phyloP scores from a whole-genome alignment of 2,113 vertebrate genomes.

The Cacatua alba region DNA sequence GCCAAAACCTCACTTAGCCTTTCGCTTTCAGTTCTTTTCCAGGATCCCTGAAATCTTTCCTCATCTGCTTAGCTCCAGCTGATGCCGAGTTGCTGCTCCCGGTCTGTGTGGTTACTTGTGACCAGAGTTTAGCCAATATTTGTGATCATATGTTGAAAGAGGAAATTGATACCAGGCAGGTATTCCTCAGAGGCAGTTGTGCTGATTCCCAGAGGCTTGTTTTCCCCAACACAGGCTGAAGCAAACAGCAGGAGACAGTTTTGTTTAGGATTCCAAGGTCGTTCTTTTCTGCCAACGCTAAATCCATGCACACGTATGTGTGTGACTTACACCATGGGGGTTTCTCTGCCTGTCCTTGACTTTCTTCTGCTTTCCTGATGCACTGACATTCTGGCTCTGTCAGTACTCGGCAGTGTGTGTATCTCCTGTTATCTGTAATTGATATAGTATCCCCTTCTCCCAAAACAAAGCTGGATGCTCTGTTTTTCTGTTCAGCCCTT shows the following conservation, averaged over 20 bases:
- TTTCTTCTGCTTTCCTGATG: not conserved
- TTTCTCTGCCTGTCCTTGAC: not conserved
- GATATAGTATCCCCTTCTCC: not conserved
- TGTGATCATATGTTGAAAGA: not conserved
- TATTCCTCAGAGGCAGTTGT: rapidly evolving
- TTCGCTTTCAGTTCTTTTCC: not conserved
- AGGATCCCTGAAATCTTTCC: not conserved
- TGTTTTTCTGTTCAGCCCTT: not conserved
- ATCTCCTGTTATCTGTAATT: not conserved
- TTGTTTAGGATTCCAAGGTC: not conserved
- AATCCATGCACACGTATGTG: rapidly evolving
- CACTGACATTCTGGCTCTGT: not conserved
- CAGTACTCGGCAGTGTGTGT: rapidly evolving
- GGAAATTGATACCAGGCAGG: not conserved
- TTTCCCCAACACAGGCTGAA: not conserved
- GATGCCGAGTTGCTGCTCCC: not conserved
- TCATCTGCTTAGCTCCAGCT: not conserved
- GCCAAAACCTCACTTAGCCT: not conserved
- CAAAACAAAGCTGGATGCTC: not conserved
- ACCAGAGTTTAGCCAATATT: not conserved
- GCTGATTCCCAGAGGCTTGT: not conserved
- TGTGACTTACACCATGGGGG: not conserved
- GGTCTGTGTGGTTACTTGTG: rapidly evolving
- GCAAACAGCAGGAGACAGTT: not conserved
- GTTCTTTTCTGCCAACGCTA: not conserved